A percentile compares a stretch with the other conserved stretches of the same genome.
phyloP scores from a whole-genome alignment of 2,888 invertebrate genomes.

The Leucania comma region DNA sequence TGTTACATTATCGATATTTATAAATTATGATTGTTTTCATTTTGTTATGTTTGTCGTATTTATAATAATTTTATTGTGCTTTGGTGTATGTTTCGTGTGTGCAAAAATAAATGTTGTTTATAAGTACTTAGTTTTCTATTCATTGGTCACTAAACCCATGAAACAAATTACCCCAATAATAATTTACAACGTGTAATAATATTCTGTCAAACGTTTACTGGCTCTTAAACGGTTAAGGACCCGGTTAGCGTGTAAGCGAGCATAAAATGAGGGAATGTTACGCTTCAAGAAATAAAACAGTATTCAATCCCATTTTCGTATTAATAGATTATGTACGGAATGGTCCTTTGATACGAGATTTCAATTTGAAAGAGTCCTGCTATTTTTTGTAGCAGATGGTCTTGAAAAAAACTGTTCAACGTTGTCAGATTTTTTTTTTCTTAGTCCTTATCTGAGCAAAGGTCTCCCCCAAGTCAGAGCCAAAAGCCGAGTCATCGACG shows the following conservation, averaged over 20 bases:
- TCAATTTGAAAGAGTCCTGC: constrained; percentile 21
- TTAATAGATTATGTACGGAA: constrained; percentile 32
- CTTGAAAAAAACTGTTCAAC: constrained; percentile 3
- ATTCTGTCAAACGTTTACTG: constrained; percentile 50
- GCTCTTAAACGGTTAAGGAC: constrained; percentile 43
- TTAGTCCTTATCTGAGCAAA: too few relatives aligned
- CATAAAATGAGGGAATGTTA: constrained; percentile 54
- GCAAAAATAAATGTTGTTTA: too few relatives aligned
- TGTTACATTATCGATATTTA: too few relatives aligned
- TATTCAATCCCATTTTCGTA: constrained; percentile 42
- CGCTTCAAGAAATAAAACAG: constrained; percentile 51
- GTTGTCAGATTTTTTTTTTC: neutral
- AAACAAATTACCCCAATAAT: constrained; percentile 30
- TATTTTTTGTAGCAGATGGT: constrained; percentile 1
- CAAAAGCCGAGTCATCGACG: too few relatives aligned
- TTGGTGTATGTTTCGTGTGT: too few relatives aligned
- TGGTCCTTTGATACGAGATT: constrained; percentile 29
- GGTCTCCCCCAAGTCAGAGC: too few relatives aligned
- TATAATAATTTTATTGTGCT: too few relatives aligned
- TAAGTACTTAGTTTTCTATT: too few relatives aligned
- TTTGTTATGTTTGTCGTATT: too few relatives aligned
- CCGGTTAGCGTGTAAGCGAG: constrained; percentile 36
- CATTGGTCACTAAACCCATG: neutral
- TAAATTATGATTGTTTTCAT: too few relatives aligned
- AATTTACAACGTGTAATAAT: constrained; percentile 46